Conservation (phyloP, 2,888 invertebrate species). For the Drosophila nr. medialis region DNA sequence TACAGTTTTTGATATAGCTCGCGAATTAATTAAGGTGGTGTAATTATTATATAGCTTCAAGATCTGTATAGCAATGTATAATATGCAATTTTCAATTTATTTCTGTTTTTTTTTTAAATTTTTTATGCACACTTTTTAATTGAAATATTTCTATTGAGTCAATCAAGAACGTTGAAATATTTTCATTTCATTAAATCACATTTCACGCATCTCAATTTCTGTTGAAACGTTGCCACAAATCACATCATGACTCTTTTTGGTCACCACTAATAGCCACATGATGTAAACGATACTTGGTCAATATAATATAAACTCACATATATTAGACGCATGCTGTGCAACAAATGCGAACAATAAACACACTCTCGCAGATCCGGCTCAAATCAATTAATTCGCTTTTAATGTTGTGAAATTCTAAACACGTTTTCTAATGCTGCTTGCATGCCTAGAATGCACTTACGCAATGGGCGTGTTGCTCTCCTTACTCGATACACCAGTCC, state of each 20-base stretch:
- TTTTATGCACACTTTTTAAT: not conserved
- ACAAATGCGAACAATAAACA: no score
- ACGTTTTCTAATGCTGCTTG: constrained; percentile 54
- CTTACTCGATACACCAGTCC: constrained; percentile 25
- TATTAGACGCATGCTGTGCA: not conserved
- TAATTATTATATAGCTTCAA: not conserved
- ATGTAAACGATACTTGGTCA: not conserved
- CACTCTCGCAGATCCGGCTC: constrained; percentile 26
- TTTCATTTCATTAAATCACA: not conserved
- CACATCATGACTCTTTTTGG: not conserved
- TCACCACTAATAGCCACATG: not conserved
- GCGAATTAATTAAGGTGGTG: not conserved
- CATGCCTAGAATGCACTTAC: constrained; percentile 71
- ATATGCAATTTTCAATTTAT: no score
- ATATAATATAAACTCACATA: not conserved
- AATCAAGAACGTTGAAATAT: not conserved
- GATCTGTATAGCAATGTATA: no score
- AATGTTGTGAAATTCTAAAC: constrained; percentile 70
- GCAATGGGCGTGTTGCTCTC: constrained; percentile 43
- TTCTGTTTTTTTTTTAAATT: not conserved
- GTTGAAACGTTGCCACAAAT: not conserved
- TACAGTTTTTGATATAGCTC: not conserved
- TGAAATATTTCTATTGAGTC: not conserved
- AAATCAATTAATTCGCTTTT: constrained; percentile 1
- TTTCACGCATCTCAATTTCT: not conserved